Base-by-base conservation (phyloP, 2,113 vertebrate species). In the Thunnus maccoyii region DNA sequence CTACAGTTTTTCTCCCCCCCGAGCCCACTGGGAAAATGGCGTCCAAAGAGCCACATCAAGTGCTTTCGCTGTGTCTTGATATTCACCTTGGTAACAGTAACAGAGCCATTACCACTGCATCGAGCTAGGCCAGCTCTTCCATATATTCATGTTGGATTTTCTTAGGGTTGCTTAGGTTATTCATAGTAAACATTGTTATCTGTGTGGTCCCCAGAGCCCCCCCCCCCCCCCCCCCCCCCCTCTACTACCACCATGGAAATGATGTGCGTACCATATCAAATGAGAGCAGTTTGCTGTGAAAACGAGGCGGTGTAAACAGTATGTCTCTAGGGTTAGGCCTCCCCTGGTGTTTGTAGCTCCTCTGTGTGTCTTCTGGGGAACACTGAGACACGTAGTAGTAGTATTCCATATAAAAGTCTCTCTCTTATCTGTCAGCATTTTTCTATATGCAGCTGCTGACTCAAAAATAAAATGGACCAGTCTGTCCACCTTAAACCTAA, bases 261-360 rank as follows among this genome's bases (percentile, higher is more conserved):
- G 63, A 73, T 70, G 56, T 83, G 79, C 86, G 82, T 54, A 83
- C 86, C 58, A 56, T 76, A 73, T 78, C 75, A 76, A 62, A 83
- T 80, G 52, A 83, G 82, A 71, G 60, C 52, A 56, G 76, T 74
- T 85, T 79, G 79, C 81, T 71, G 62, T 79, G 36, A 78, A 52
- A 62, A 79, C 41, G 16, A 55, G 47, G 67, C 20, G 17, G 13
- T 16, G 55, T 78, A 50, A 73, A 80, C 78, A 84, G 82, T 91
- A 87, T 83, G 86, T 87, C 63, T 91, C 86, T 89, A 75, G 91
- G 92, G 91, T 65, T 20, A 88, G 92, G 91, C 92, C 16, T 61
- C 36, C 61, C 76, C 89, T 84, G 78, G 93, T 67, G 50, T 82
- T 52, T 54, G 61, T 41, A 46, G 20, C 60, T 62, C 73, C 3